phyloP scores from a whole-genome alignment of 2,888 invertebrate genomes.

The Schizaphis graminum region DNA sequence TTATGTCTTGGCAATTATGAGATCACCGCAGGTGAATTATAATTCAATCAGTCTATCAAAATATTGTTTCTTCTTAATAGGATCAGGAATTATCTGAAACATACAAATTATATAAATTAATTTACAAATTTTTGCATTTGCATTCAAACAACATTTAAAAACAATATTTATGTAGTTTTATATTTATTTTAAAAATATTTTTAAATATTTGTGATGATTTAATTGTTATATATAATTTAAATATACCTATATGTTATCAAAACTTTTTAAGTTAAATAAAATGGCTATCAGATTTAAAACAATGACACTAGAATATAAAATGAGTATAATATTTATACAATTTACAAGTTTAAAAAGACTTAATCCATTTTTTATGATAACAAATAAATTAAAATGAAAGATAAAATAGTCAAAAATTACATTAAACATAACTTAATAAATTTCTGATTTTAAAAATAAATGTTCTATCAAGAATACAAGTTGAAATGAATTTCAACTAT shows the following conservation, averaged over 20 bases:
- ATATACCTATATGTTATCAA: not conserved
- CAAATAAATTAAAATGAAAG: not conserved
- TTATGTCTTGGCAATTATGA: not conserved
- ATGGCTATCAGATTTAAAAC: not conserved
- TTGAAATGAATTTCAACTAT: not conserved
- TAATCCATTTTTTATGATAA: not conserved
- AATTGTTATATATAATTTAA: not conserved
- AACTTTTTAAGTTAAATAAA: not conserved
- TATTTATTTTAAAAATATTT: not conserved
- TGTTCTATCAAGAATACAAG: not conserved
- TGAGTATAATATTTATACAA: not conserved
- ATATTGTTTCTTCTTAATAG: constrained; percentile 84
- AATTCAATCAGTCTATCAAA: constrained; percentile 75
- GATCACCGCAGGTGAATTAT: not conserved
- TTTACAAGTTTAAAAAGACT: not conserved
- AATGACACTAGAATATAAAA: not conserved
- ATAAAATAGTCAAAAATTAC: not conserved
- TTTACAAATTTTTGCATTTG: not conserved
- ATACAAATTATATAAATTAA: constrained; percentile 66
- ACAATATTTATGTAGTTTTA: not conserved
- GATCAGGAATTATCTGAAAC: constrained; percentile 86
- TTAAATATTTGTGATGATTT: not conserved
- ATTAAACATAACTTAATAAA: not conserved
- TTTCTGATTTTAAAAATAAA: not conserved
- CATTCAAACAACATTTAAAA: no score